phyloP scores from a whole-genome alignment of 1,140 invertebrate genomes.

The Lepeophtheirus salmonis region DNA sequence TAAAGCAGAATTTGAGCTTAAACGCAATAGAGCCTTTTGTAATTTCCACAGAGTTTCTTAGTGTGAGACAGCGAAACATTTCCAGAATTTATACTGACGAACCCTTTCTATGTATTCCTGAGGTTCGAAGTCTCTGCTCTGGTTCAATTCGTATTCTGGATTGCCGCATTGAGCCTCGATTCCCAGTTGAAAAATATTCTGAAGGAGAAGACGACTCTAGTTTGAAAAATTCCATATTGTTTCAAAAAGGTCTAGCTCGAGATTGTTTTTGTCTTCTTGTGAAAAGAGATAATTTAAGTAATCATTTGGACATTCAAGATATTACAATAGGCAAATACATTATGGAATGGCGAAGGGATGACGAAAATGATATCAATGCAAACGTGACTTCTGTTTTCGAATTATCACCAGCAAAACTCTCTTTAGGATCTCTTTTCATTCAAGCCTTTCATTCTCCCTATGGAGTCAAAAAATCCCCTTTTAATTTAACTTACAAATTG shows the following conservation, averaged over 20 bases:
- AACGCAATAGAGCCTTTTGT: constrained; percentile 4
- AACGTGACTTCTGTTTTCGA: neutral
- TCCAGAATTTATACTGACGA: constrained; percentile 1
- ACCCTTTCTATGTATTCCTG: constrained; percentile 2
- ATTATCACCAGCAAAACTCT: neutral
- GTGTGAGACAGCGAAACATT: neutral
- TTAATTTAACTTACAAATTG: neutral
- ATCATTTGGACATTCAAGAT: constrained; percentile 2
- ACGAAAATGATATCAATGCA: neutral
- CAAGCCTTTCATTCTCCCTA: neutral
- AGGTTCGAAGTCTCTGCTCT: neutral
- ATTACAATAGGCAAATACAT: constrained; percentile 6
- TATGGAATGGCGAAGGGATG: constrained; percentile 2
- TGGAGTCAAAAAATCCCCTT: neutral
- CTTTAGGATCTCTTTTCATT: neutral
- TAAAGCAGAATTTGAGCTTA: neutral
- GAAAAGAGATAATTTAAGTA: neutral
- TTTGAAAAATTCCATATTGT: neutral
- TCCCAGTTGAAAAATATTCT: neutral
- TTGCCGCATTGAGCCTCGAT: neutral
- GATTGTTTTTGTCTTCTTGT: neutral
- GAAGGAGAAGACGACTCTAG: neutral
- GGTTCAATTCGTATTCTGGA: constrained; percentile 6
- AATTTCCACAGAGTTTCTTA: neutral
- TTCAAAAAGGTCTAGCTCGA: neutral